Evolutionary conservation across 2,888 invertebrate genomes (phyloP).

Genomic region (Tetanocera ferruginea): DNA sequence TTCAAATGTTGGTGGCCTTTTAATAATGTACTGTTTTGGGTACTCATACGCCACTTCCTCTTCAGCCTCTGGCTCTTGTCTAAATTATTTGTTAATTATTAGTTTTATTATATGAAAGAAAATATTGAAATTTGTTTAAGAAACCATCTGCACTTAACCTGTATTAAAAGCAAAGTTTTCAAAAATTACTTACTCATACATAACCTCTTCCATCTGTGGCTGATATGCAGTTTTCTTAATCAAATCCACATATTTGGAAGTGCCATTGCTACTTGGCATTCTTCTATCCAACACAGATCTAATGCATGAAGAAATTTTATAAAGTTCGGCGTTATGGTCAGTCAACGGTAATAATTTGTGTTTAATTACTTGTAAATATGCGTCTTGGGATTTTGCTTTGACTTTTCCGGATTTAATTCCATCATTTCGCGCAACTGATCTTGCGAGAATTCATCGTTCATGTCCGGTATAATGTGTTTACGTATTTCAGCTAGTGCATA

Average conservation of each 20-base stretch:
- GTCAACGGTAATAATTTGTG: background rate
- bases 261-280: conserved; percentile 50
- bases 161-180: too few species aligned
- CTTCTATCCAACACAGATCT: conserved; percentile 62
- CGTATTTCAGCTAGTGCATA: conserved; percentile 85
- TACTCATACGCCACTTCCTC: conserved; percentile 45
- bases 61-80: conserved; percentile 39
- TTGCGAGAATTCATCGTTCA: conserved; percentile 82
- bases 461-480: conserved; percentile 72
- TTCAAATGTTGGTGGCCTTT: conserved; percentile 40
- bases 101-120: background rate
- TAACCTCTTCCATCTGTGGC: conserved; percentile 3
- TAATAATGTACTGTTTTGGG: conserved; percentile 27
- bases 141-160: too few species aligned
- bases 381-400: conserved; percentile 40
- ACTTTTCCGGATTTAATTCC: conserved; percentile 51
- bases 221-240: conserved; percentile 53
- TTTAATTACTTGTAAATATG: conserved; percentile 38
- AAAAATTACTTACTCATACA: conserved; percentile 43
- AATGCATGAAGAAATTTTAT: conserved; percentile 32
- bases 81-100: conserved; percentile 23
- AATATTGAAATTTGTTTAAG: too few species aligned
- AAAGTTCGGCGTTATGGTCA: conserved; percentile 23
- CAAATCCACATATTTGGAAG: conserved; percentile 58
- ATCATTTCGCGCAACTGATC: conserved; percentile 83